A percentile compares a stretch with the other conserved stretches of the same genome.
Conservation (phyloP, 1,140 invertebrate genomes). For the Lethocerus indicus region DNA sequence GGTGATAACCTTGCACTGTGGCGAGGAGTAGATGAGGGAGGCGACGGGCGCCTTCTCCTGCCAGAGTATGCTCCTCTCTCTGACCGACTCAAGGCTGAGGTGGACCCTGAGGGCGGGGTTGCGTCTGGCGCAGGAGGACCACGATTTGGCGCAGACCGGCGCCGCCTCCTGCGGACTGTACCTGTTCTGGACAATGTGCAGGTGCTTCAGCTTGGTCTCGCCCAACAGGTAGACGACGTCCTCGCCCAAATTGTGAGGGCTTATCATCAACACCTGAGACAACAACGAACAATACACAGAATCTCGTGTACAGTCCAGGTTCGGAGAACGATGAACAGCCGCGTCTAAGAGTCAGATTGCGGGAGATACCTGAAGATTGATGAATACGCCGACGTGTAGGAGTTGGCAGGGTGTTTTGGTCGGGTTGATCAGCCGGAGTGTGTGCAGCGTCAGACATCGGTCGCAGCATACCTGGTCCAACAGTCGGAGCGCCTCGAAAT, state of each 20-base stretch:
- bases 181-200: constrained; percentile 61
- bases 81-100: constrained; percentile 19
- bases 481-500: constrained; percentile 44
- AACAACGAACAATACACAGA: neutral
- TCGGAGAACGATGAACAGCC: neutral
- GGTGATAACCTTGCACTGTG: constrained; percentile 24
- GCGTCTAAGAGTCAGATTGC: neutral
- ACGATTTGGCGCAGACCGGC: constrained; percentile 21
- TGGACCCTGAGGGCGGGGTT: constrained; percentile 26
- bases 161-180: constrained; percentile 19
- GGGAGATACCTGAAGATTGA: constrained; percentile 43
- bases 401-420: constrained; percentile 56
- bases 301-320: neutral
- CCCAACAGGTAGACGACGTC: constrained; percentile 52
- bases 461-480: constrained; percentile 54
- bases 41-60: constrained; percentile 31
- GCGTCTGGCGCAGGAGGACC: constrained; percentile 22
- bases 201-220: constrained; percentile 44
- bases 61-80: constrained; percentile 27
- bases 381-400: constrained; percentile 57
- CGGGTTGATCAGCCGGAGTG: constrained; percentile 54
- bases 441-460: constrained; percentile 42
- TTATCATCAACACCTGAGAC: constrained; percentile 43
- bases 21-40: constrained; percentile 29
- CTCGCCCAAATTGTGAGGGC: constrained; percentile 65